phyloP scores from a whole-genome alignment of 2,797 vertebrate genomes.

The Apogon talboti region DNA sequence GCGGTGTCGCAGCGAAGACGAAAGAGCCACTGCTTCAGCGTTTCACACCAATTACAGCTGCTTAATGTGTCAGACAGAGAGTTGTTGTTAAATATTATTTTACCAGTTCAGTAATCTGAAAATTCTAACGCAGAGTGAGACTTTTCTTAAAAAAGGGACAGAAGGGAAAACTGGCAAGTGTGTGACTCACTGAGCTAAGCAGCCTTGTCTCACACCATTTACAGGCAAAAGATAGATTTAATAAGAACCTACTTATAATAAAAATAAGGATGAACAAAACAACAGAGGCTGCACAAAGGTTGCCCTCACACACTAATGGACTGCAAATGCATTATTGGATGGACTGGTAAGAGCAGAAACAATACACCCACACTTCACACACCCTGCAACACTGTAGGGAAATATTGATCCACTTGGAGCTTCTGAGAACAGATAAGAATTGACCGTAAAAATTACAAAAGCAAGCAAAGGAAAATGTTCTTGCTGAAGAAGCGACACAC shows the following conservation, averaged over 20 bases:
- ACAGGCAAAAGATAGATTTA: conserved; percentile 61
- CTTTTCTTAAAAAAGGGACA: too few species aligned
- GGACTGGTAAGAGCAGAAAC: conserved; percentile 34
- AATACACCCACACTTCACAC: conserved; percentile 45
- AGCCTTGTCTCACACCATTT: conserved; percentile 43
- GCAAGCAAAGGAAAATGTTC: background rate
- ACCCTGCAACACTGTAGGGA: conserved; percentile 17
- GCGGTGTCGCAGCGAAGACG: background rate
- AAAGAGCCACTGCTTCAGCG: background rate
- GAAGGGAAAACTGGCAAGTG: conserved; percentile 6
- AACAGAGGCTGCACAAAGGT: conserved; percentile 23
- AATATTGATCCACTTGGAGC: conserved; percentile 47
- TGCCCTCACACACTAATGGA: conserved; percentile 36
- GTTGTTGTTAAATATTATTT: conserved; percentile 13
- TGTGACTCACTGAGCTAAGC: conserved; percentile 48
- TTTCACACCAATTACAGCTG: conserved; percentile 1
- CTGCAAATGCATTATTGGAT: conserved; percentile 35
- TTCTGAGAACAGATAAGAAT: conserved; percentile 21
- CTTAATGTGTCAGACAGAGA: background rate
- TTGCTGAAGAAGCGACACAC: background rate
- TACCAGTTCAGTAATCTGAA: conserved; percentile 12
- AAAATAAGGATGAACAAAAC: conserved; percentile 27
- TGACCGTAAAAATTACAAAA: conserved; percentile 13
- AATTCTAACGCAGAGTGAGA: conserved; percentile 11
- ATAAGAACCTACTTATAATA: conserved; percentile 43